Evolutionary conservation across 2,888 invertebrate species (phyloP).

Genomic region (Oscheius sp.): DNA sequence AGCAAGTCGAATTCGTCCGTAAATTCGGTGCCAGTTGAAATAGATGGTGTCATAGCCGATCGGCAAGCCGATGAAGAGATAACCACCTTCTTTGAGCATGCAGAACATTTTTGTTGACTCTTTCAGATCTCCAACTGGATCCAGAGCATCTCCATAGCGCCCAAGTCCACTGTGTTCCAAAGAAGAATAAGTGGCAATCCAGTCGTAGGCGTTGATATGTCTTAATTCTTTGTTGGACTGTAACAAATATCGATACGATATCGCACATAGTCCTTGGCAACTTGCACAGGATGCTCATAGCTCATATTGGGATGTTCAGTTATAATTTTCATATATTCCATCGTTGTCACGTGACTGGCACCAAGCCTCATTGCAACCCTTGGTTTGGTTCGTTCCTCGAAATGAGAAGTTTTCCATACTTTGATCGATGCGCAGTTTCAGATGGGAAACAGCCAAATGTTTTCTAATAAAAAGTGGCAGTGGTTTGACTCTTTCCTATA

Average conservation of each 20-base stretch:
- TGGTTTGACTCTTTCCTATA: too few relatives aligned
- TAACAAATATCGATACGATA: not conserved
- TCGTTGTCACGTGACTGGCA: constrained; percentile 3
- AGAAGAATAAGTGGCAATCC: constrained; percentile 44
- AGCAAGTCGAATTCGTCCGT: constrained; percentile 20
- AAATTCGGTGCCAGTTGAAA: constrained; percentile 3
- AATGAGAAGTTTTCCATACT: too few relatives aligned
- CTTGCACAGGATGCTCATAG: not conserved
- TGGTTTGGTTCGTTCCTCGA: constrained; percentile 45
- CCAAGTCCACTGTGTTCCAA: constrained; percentile 49
- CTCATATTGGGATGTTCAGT: not conserved
- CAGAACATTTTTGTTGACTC: constrained; percentile 14
- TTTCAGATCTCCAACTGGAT: constrained; percentile 11
- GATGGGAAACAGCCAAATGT: too few relatives aligned
- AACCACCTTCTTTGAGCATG: constrained; percentile 5
- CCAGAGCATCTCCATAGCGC: constrained; percentile 23
- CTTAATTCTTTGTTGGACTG: not conserved
- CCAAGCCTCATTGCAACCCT: constrained; percentile 46
- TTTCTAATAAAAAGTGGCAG: too few relatives aligned
- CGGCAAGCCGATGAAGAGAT: not conserved
- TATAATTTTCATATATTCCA: constrained; percentile 19
- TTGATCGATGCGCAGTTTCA: too few relatives aligned
- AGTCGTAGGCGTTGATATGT: constrained; percentile 31
- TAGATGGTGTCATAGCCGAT: not conserved
- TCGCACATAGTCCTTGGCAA: not conserved